phyloP scores from a whole-genome alignment of 2,113 vertebrate genomes.

The Gallinago paraguaiae region DNA sequence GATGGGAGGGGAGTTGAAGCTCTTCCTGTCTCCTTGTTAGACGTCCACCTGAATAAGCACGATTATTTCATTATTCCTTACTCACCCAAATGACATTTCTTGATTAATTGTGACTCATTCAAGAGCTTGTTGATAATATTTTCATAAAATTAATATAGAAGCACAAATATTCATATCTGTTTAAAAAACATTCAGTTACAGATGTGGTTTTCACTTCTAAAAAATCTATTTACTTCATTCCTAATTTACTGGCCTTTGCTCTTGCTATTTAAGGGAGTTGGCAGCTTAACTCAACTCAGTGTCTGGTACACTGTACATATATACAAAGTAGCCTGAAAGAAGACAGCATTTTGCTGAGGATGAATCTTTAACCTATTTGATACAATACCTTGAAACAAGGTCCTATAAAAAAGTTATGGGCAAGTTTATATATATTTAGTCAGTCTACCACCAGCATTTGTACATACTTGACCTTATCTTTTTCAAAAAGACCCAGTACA shows the following conservation, averaged over 20 bases:
- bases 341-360: not conserved
- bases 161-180: not conserved
- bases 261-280: not conserved
- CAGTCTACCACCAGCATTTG: not conserved
- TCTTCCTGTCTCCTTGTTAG: not conserved
- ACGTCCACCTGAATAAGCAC: not conserved
- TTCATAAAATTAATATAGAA: not conserved
- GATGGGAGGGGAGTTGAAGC: not conserved
- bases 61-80: not conserved
- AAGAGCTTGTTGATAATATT: not conserved
- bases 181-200: not conserved
- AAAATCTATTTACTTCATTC: not conserved
- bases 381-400: not conserved
- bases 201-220: not conserved
- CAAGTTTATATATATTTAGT: not conserved
- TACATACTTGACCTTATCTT: slow-evolving; percentile 1
- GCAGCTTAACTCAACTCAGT: not conserved
- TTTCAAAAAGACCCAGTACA: not conserved
- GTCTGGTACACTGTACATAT: not conserved
- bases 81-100: not conserved
- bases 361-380: not conserved
- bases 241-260: not conserved
- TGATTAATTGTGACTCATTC: not conserved
- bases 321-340: not conserved
- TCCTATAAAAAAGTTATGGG: not conserved